Evolutionary conservation across 2,888 invertebrate species (phyloP).

Genomic region (Rugalucina vietnamica): DNA sequence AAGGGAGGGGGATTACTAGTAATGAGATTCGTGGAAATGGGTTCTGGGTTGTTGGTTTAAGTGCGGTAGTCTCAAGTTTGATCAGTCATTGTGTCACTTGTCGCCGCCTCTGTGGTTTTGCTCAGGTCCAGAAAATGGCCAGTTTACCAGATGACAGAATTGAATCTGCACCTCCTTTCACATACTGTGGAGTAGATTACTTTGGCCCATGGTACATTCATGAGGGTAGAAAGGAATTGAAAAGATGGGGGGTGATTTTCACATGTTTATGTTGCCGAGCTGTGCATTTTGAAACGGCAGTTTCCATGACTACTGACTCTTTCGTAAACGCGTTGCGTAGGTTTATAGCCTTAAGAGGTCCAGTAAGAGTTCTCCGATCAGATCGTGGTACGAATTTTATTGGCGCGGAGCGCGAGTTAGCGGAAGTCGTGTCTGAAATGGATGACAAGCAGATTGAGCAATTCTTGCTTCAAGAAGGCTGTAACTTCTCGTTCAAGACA

Average conservation of each 20-base stretch:
- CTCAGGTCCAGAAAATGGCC: neutral
- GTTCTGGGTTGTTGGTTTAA: neutral
- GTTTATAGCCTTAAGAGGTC: slow-evolving; percentile 33
- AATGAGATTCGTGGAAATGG: neutral
- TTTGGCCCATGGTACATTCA: slow-evolving; percentile 20
- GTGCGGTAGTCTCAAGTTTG: neutral
- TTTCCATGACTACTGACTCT: slow-evolving; percentile 32
- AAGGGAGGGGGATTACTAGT: neutral
- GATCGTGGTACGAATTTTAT: slow-evolving; percentile 57
- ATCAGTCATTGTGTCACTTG: neutral
- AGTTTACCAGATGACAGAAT: neutral
- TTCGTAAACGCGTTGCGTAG: slow-evolving; percentile 44
- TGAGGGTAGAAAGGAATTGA: slow-evolving; percentile 28
- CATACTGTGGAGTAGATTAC: slow-evolving; percentile 20
- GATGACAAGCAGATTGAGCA: neutral
- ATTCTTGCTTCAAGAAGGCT: slow-evolving; percentile 13
- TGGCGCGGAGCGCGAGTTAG: slow-evolving; percentile 45
- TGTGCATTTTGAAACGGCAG: slow-evolving; percentile 40
- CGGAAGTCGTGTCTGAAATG: neutral
- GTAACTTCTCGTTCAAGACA: slow-evolving; percentile 11
- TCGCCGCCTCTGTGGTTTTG: neutral
- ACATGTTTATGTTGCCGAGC: slow-evolving; percentile 40
- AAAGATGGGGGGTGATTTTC: slow-evolving; percentile 36
- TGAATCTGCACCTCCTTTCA: slow-evolving; percentile 32
- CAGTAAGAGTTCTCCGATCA: slow-evolving; percentile 39